A percentile compares a stretch with the other conserved stretches of the same genome.
Evolutionary conservation across 2,113 vertebrate genomes (phyloP).

Genomic region (Theristicus caerulescens): DNA sequence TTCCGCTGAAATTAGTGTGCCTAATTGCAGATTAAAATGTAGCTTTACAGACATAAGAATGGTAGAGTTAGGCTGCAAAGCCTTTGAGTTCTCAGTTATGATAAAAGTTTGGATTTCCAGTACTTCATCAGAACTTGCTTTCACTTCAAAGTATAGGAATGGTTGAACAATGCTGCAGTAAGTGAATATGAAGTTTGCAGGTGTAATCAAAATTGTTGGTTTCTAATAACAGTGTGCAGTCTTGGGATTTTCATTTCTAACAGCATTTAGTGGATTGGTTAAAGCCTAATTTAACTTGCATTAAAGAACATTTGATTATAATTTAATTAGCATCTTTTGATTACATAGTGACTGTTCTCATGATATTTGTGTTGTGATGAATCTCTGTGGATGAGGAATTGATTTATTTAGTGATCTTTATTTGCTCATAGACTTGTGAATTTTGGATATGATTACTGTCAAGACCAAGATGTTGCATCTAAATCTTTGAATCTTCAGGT

Average conservation of each 20-base stretch:
- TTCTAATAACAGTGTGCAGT: neutral
- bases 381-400: neutral
- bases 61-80: neutral
- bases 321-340: neutral
- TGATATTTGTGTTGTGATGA: neutral
- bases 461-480: constrained; percentile 60
- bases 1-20: neutral
- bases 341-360: neutral
- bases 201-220: neutral
- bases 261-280: neutral
- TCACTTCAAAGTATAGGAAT: neutral
- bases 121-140: neutral
- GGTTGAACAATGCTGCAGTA: neutral
- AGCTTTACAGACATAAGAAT: neutral
- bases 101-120: neutral
- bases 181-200: neutral
- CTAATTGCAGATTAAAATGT: neutral
- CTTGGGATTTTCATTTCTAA: neutral
- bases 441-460: constrained; percentile 82
- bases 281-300: neutral
- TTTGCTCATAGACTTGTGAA: constrained; percentile 81
- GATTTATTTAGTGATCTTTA: neutral
- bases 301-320: neutral
- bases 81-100: neutral
- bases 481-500: constrained; percentile 77